phyloP scores from a whole-genome alignment of 2,113 vertebrate species.

The Actenoides hombroni region DNA sequence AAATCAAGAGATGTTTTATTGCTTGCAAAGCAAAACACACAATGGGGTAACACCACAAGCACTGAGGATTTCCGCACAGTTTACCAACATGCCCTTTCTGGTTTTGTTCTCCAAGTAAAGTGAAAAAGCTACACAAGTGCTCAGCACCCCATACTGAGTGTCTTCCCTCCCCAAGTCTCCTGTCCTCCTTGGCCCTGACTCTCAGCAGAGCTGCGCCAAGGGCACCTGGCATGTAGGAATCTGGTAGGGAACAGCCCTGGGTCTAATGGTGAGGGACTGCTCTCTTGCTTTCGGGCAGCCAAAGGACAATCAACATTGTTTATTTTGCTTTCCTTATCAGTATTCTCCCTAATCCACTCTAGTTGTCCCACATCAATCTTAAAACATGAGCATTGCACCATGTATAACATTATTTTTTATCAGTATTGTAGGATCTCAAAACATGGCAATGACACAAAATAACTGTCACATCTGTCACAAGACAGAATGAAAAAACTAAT shows the following conservation, averaged over 20 bases:
- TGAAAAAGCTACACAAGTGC: not conserved
- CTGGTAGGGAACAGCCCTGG: not conserved
- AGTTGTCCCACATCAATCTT: not conserved
- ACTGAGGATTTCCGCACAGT: not conserved
- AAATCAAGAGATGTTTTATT: not conserved
- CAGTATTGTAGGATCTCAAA: not conserved
- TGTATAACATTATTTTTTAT: not conserved
- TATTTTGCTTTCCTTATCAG: not conserved
- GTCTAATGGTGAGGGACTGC: not conserved
- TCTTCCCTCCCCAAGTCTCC: not conserved
- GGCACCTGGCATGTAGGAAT: not conserved
- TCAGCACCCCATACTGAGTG: not conserved
- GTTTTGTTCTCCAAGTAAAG: not conserved
- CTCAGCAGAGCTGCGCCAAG: rapidly evolving
- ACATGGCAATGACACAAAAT: not conserved
- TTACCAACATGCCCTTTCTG: rapidly evolving
- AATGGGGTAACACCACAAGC: not conserved
- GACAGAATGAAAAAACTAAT: not conserved
- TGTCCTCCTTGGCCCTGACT: not conserved
- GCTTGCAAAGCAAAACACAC: not conserved
- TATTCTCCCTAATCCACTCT: not conserved
- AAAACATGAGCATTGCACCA: rapidly evolving
- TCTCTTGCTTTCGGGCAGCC: not conserved
- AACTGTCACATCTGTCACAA: not conserved
- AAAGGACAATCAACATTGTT: not conserved